Conservation (phyloP, 2,113 vertebrate species). For the Embiotoca jacksoni region DNA sequence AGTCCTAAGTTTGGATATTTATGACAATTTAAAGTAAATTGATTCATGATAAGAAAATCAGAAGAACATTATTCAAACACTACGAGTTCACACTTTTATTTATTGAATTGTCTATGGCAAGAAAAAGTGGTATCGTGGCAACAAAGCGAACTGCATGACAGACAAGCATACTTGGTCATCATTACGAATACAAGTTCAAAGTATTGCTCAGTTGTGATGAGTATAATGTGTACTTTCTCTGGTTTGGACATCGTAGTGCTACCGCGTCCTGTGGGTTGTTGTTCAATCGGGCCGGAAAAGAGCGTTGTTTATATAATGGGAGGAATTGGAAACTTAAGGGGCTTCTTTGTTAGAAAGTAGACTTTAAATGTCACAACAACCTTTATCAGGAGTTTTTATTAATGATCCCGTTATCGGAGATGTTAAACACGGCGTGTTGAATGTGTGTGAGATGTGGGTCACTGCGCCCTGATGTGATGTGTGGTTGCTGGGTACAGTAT, state of each 20-base stretch:
- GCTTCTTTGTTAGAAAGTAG: not conserved
- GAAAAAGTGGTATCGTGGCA: too few species aligned
- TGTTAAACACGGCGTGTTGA: not conserved
- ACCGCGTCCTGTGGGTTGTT: conserved; percentile 7
- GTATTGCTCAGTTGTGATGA: not conserved
- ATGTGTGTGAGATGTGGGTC: not conserved
- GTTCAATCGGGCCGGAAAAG: not conserved
- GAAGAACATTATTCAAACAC: too few species aligned
- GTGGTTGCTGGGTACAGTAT: not conserved
- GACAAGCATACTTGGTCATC: not conserved
- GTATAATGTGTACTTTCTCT: not conserved
- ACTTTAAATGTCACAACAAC: not conserved
- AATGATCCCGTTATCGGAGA: not conserved
- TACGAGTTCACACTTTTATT: too few species aligned
- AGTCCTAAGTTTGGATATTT: not conserved
- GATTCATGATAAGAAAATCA: too few species aligned
- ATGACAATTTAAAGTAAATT: too few species aligned
- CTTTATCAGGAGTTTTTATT: not conserved
- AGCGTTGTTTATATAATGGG: not conserved
- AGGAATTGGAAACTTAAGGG: not conserved
- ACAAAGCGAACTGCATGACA: not conserved
- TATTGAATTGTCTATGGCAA: too few species aligned
- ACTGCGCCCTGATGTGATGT: not conserved
- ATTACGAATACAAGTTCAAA: not conserved
- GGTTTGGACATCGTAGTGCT: not conserved